Evolutionary conservation across 2,797 vertebrate genomes (phyloP), one percentile per base, ranked within the genome.

Genomic region (Limosa lapponica): DNA sequence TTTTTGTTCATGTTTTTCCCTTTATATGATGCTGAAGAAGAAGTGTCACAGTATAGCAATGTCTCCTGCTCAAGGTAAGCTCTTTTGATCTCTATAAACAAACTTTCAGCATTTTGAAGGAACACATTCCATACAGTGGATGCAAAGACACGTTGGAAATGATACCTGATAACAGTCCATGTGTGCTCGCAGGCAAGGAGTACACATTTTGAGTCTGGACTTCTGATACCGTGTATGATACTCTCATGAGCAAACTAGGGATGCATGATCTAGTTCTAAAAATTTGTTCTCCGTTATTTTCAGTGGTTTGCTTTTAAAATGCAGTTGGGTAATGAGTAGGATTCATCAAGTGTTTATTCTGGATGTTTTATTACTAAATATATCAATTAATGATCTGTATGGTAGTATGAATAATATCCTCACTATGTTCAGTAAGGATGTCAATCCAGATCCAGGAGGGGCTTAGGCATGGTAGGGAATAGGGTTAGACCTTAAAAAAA

Each of bases 141-240:
- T 70, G 39, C 22, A 66, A 70, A 90, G 30, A 19, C 15, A 44
- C 27, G 11, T 30, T 62, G 46, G 52, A 41, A 78, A 22, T 51
- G 13, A 17, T 13, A 32, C 10, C 55, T 62, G 28, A 1, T 11
- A 37, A 7, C 7, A 65, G 43, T 1, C 27, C 6, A 1, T 1
- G 3, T 44, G 34, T 70, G 15, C 48, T 37, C 22, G 28, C 28
- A 55, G 41, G 14, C 23, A 81, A 32, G 55, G 43, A 52, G 11
- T 13, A 51, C 36, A 24, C 8, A 11, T 67, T 66, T 23, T 61
- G 10, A 25, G 25, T 39, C 22, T 34, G 28, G 19, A 17, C n/a
- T 73, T 77, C 23, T 44, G 22, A 28, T 51, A 16, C 12, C 44
- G 3, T 55, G 19, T 30, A 11, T 64, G 10, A 43, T 43, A 72